Base-by-base conservation (phyloP, 2,113 vertebrate species). In the Setophaga coronata region DNA sequence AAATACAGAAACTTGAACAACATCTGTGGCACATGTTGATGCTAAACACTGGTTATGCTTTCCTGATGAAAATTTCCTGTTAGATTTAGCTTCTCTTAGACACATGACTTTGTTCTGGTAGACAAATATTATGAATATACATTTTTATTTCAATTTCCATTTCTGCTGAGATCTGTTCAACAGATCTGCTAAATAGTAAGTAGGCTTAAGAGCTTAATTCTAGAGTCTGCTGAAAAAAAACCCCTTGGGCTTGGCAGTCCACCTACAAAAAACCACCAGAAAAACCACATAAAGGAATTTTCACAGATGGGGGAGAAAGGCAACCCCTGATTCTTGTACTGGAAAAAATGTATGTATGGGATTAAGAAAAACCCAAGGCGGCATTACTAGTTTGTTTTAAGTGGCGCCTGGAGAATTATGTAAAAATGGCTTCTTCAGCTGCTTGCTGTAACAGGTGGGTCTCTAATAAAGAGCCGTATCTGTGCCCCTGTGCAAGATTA, bases 361-460 rank as follows among this genome's bases (percentile, higher is more conserved):
- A 95, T 96, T 94, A 95, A 83, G 72, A 66, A 73, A 89, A 89
- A 87, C 33, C 47, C 88, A 87, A 54, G 50, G 80, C 96, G 89
- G 86, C 64, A 82, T 47, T 43, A 33, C 23, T 18, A 61, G 82
- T 81, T 90, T 70, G 76, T 56, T 86, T 20, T 24, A 74, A 94
- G 84, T 86, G 90, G 77, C 86, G 86, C 95, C 93, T 77, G 61
- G 92, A 96, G 94, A 97, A 95, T 94, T 87, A 89, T 60, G 82
- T 89, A 89, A 91, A 96, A 95, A 91, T 92, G 81, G 51, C 89
- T 86, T 85, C 93, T 78, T 94, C 96, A 97, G 95, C 97, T 97
- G 96, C 93, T 94, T 82, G 73, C 84, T 82, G 2, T 53, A 61
- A 97, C 96, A 97, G 96, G 92, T 96, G 95, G 82, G 79, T 43